These are phyloP conservation scores for Cynocephalus volans DNA, from an alignment of 2,113 vertebrate genomes.

Conservation along the genomic window DNA sequence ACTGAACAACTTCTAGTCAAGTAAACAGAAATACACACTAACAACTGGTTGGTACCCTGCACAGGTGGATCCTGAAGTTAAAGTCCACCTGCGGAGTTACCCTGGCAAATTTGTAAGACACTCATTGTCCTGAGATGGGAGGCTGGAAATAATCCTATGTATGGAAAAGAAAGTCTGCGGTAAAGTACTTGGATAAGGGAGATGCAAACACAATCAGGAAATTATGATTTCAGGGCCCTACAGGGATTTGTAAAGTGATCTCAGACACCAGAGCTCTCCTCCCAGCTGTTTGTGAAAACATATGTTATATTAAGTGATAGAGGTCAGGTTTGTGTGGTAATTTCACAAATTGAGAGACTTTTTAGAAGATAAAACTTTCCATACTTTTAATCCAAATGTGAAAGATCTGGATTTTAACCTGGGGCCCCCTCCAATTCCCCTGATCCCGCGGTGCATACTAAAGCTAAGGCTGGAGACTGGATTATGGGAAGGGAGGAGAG, in stretches of 20 bases:
- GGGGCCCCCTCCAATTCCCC: neutral
- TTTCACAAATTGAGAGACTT: neutral
- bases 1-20: neutral
- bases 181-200: neutral
- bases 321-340: neutral
- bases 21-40: neutral
- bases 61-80: neutral
- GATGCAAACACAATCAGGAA: neutral
- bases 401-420: neutral
- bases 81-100: neutral
- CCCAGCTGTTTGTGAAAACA: neutral
- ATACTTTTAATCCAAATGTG: neutral
- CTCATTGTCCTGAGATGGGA: neutral
- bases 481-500: neutral
- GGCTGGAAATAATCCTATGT: neutral
- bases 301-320: neutral
- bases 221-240: too few relatives aligned
- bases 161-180: neutral
- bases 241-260: neutral
- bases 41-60: neutral
- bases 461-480: neutral
- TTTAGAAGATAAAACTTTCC: constrained; percentile 10
- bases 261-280: neutral
- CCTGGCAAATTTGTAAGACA: neutral
- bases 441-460: neutral